Conservation (phyloP, 2,113 vertebrate genomes). For the Hemibagrus wyckioides region DNA sequence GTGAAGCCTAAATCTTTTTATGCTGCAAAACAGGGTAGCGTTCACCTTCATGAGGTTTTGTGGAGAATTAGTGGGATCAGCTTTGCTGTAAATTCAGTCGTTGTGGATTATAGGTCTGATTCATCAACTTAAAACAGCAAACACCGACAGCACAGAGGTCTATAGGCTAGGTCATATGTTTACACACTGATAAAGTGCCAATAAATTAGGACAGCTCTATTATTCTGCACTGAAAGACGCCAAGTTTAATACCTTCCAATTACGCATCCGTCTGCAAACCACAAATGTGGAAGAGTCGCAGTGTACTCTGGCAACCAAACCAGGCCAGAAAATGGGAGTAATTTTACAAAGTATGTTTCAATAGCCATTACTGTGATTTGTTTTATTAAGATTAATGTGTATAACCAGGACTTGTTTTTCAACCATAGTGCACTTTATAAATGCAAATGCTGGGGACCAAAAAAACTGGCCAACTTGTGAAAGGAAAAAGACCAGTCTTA, state of each 20-base stretch:
- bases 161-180: not conserved
- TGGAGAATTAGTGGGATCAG: not conserved
- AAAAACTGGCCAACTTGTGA: not conserved
- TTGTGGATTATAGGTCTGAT: not conserved
- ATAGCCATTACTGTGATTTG: not conserved
- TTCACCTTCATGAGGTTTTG: not conserved
- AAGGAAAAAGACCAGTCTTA: not conserved
- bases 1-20: not conserved
- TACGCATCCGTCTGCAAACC: slow-evolving; percentile 39
- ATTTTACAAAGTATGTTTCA: not conserved
- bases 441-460: too few relatives aligned
- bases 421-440: not conserved
- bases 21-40: too few relatives aligned
- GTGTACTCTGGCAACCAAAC: too few relatives aligned
- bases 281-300: slow-evolving; percentile 23
- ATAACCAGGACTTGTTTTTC: too few relatives aligned
- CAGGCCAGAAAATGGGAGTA: slow-evolving; percentile 3
- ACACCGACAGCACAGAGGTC: not conserved
- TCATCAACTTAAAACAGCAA: not conserved
- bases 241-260: not conserved
- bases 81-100: not conserved
- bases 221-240: not conserved
- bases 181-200: not conserved
- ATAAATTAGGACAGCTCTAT: not conserved
- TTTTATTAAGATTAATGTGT: too few relatives aligned